Conservation (phyloP, 2,797 vertebrate genomes). For the Nyctalus aviator region DNA sequence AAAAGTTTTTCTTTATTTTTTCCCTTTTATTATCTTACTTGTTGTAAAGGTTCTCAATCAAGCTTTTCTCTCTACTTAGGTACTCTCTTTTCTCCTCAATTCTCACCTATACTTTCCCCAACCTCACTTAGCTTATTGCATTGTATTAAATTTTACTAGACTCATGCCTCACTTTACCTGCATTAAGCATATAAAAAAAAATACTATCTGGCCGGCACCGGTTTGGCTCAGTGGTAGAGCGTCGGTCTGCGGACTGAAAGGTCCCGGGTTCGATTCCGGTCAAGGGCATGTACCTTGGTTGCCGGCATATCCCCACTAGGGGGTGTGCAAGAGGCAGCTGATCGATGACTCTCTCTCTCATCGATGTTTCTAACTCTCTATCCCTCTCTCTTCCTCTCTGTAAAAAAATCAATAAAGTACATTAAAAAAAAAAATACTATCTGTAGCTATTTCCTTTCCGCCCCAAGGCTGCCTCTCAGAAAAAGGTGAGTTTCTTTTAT, state of each 20-base stretch:
- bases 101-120: background rate
- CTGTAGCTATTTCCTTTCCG: background rate
- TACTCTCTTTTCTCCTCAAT: background rate
- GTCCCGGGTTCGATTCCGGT: no score
- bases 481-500: background rate
- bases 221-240: no score
- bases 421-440: background rate
- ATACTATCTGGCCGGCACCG: background rate
- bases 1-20: constrained; percentile 14
- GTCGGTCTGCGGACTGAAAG: no score
- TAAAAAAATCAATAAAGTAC: no score
- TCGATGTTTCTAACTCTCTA: no score
- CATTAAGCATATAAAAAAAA: background rate
- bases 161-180: background rate
- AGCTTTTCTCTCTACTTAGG: background rate
- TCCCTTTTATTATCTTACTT: constrained; percentile 61
- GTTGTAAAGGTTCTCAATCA: constrained; percentile 58
- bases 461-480: no score
- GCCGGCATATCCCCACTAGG: no score
- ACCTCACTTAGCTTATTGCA: background rate
- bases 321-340: no score
- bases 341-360: no score
- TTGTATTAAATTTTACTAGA: background rate
- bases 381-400: no score
- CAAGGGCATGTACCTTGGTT: no score